phyloP scores from a whole-genome alignment of 1,140 invertebrate genomes.

The Zaprionus vittiger region DNA sequence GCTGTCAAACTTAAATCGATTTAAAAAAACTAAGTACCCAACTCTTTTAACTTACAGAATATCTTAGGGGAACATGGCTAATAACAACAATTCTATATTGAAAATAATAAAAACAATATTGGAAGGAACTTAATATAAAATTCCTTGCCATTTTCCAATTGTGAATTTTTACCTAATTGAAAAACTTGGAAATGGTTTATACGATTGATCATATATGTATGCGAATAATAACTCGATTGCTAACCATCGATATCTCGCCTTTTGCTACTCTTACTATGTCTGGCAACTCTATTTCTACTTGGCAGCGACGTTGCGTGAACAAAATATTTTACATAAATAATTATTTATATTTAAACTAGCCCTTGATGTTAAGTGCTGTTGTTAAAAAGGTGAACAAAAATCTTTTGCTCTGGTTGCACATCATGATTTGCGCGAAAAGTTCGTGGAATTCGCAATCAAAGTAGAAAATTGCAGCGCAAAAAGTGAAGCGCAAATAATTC shows the following conservation, averaged over 20 bases:
- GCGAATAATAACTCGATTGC: background rate
- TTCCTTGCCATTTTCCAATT: background rate
- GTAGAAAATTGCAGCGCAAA: conserved; percentile 64
- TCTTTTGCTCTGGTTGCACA: conserved; percentile 25
- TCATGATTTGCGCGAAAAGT: conserved; percentile 37
- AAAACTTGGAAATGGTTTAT: background rate
- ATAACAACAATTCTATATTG: too few relatives aligned
- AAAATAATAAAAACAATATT: background rate
- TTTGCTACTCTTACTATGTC: conserved; percentile 15
- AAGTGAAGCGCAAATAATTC: conserved; percentile 78
- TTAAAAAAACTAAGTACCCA: too few relatives aligned
- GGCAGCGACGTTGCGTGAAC: conserved; percentile 78
- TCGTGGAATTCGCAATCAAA: conserved; percentile 49
- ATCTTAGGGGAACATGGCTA: too few relatives aligned
- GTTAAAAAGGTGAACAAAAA: conserved; percentile 64
- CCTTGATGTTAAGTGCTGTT: conserved; percentile 60
- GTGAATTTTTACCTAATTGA: background rate
- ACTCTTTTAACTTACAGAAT: too few relatives aligned
- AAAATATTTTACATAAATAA: conserved; percentile 77
- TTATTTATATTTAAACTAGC: conserved; percentile 62
- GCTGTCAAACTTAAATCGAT: too few relatives aligned
- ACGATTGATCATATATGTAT: background rate
- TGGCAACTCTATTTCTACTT: conserved; percentile 60
- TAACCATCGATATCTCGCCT: background rate
- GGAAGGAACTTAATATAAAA: too few relatives aligned